Evolutionary conservation across 2,797 vertebrate genomes (phyloP), one percentile per base, ranked within the genome.

Genomic region (Ambastaia sidthimunki): DNA sequence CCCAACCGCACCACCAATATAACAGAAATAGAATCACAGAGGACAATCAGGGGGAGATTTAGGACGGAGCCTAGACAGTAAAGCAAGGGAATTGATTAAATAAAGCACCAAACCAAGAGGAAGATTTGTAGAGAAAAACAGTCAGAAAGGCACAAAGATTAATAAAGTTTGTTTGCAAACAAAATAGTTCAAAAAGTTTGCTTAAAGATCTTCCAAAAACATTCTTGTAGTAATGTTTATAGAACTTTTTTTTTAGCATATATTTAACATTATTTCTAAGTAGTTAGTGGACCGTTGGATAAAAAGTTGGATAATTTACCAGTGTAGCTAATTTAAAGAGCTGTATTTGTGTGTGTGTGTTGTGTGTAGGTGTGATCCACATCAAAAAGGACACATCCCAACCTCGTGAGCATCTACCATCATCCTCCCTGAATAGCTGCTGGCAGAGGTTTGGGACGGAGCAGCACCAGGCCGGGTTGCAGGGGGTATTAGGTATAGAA

Each of bases 1-100:
- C 63, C 25, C n/a, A n/a, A 25, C 37, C 60, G 4, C 78, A 77
- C 57, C 87, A 92, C 89, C 91, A 91, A 85, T 83, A 84, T 41
- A 90, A 95, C 93, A 92, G 91, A 90, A 95, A 95, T 95, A 95
- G 94, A 92, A 85, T 86, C n/a, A 88, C 71, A 83, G 28, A 85
- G 86, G 80, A 70, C 69, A 57, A 83, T 71, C 68, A 77, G 66
- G 60, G 28, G 23, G 31, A 52, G 28, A n/a, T 25, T 44, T 28
- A 76, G 66, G 28, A 54, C 37, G 62, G 23, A 54, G 76, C 25
- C 66, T 47, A 71, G 77, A 19, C 59, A 63, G 62, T 19, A 79
- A 67, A 62, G 10, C 7, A 60, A 76, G 16, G 41, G 7, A 28
- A 76, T 16, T 71, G 50, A 75, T 9, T 0, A 9, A 10, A 9